A percentile compares a stretch with the other conserved stretches of the same genome.
These are phyloP conservation scores for Frankliniella intonsa DNA, from an alignment of 2,888 invertebrate genomes.

Conservation along the genomic window DNA sequence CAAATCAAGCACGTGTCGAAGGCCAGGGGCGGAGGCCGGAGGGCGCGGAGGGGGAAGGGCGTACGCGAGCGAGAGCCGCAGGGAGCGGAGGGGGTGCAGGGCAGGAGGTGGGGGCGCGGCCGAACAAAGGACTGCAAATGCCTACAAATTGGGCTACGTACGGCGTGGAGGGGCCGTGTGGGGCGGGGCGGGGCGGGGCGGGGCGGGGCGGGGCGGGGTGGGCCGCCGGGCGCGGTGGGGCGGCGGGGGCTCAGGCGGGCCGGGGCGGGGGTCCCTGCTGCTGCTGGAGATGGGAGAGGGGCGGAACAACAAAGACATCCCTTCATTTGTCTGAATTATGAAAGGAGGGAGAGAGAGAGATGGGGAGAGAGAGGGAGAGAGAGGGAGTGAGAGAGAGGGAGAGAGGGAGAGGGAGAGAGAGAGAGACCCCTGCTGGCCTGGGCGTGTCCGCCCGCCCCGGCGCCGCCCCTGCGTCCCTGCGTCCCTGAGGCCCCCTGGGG, in stretches of 20 bases:
- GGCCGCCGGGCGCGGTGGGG: not conserved
- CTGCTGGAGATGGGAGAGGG: not conserved
- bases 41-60: not conserved
- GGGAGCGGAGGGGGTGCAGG: not conserved
- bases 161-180: not conserved
- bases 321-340: slow-evolving; percentile 27
- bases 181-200: not conserved
- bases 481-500: not conserved
- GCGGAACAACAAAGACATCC: slow-evolving; percentile 22
- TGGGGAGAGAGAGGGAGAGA: no score
- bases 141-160: slow-evolving; percentile 24
- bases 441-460: no score
- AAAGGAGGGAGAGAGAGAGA: not conserved
- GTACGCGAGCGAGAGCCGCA: not conserved
- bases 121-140: slow-evolving; percentile 26
- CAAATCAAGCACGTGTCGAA: slow-evolving; percentile 17
- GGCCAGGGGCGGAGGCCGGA: not conserved
- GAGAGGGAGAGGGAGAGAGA: no score
- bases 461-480: no score
- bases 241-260: not conserved
- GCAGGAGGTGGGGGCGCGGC: not conserved
- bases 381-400: not conserved
- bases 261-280: not conserved
- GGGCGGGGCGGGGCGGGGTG: not conserved
- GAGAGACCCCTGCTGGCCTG: no score